Evolutionary conservation across 2,797 vertebrate genomes (phyloP).

Genomic region (Octomys mimax): DNA sequence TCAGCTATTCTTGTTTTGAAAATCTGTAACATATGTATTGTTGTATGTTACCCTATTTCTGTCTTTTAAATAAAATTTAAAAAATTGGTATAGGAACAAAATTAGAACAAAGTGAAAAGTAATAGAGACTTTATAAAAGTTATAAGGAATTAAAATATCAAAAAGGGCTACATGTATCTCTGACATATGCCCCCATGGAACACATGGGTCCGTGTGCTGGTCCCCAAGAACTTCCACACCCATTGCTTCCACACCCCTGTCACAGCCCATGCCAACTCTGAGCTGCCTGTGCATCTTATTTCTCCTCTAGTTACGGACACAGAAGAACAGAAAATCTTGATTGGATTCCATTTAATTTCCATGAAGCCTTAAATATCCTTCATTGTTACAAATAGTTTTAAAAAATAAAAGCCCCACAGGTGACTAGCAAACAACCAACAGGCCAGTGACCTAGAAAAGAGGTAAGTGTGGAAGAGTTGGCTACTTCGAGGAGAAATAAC

Average conservation of each 20-base stretch:
- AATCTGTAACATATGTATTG: too few species aligned
- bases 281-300: neutral
- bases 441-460: neutral
- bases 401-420: neutral
- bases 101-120: neutral
- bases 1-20: too few species aligned
- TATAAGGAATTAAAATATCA: neutral
- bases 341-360: neutral
- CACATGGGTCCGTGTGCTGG: neutral
- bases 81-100: neutral
- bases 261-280: neutral
- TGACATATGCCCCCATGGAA: neutral
- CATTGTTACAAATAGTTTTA: neutral
- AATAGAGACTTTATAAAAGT: neutral
- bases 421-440: neutral
- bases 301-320: neutral
- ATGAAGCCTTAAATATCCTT: neutral
- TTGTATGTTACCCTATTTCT: too few species aligned
- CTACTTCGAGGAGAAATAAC: neutral
- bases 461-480: neutral
- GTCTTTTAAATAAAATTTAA: too few species aligned
- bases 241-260: neutral
- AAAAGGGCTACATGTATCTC: neutral
- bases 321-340: neutral
- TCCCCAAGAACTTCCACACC: neutral